Evolutionary conservation across 1,140 invertebrate genomes (phyloP).

Genomic region (Bicyclus anynana): DNA sequence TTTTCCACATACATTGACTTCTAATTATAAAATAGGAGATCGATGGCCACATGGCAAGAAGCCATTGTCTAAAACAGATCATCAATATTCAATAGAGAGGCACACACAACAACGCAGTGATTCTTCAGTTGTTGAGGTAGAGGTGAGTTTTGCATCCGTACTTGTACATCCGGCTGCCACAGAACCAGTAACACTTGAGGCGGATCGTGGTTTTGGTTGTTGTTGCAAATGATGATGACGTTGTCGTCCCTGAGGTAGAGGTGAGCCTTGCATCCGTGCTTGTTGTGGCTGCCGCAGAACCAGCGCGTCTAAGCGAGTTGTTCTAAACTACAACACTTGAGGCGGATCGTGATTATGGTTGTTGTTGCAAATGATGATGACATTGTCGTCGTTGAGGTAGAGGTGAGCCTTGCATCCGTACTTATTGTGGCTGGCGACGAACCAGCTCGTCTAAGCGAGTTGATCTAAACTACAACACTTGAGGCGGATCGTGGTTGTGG

Average conservation of each 20-base stretch:
- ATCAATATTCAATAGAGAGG: too few species aligned
- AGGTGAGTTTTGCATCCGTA: conserved; percentile 35
- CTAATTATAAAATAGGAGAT: too few species aligned
- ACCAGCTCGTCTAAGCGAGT: too few species aligned
- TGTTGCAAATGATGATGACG: conserved; percentile 3
- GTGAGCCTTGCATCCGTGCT: conserved; percentile 32
- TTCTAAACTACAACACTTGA: too few species aligned
- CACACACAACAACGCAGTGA: too few species aligned
- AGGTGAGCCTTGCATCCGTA: conserved; percentile 35
- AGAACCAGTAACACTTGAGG: conserved; percentile 30
- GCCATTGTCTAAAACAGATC: too few species aligned
- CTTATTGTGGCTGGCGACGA: conserved; percentile 29
- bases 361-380: conserved; percentile 6
- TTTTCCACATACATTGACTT: too few species aligned
- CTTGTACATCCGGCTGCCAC: conserved; percentile 28
- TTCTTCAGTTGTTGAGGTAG: conserved; percentile 10
- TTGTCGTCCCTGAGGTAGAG: conserved; percentile 13
- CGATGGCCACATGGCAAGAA: too few species aligned
- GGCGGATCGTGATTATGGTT: conserved; percentile 11
- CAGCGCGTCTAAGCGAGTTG: too few species aligned
- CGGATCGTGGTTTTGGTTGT: conserved; percentile 12
- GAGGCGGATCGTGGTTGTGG: conserved; percentile 9
- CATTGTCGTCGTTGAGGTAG: conserved; percentile 6
- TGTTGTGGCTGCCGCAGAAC: conserved; percentile 34
- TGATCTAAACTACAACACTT: too few species aligned